Conservation (phyloP, 2,888 invertebrate genomes). For the Rhopalosiphum nymphaeae region DNA sequence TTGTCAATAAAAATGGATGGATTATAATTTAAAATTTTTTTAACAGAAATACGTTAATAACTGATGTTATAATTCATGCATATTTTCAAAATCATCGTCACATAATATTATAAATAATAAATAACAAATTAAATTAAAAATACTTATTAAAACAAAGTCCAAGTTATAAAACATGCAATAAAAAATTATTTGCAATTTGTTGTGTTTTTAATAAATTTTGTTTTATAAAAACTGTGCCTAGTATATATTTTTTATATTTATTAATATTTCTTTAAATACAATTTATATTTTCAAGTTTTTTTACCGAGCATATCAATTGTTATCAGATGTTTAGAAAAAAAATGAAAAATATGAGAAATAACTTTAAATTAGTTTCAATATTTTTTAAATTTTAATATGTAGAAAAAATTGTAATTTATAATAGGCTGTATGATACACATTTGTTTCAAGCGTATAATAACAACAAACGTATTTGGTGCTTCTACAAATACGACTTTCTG, state of each 20-base stretch:
- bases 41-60: neutral
- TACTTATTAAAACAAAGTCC: too few relatives aligned
- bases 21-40: neutral
- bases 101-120: neutral
- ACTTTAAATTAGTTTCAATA: neutral
- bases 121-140: neutral
- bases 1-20: neutral
- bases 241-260: neutral
- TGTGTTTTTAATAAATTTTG: too few relatives aligned
- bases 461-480: neutral
- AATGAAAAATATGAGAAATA: neutral
- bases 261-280: neutral
- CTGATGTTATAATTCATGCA: neutral
- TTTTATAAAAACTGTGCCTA: neutral
- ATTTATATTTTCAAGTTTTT: neutral
- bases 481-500: too few relatives aligned
- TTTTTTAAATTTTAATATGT: neutral
- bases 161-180: too few relatives aligned
- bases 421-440: neutral
- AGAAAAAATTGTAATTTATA: neutral
- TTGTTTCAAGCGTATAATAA: neutral
- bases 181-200: too few relatives aligned
- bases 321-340: neutral
- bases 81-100: neutral
- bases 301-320: neutral